Conservation (phyloP, 2,888 invertebrate genomes). For the Drosophila lutescens region DNA sequence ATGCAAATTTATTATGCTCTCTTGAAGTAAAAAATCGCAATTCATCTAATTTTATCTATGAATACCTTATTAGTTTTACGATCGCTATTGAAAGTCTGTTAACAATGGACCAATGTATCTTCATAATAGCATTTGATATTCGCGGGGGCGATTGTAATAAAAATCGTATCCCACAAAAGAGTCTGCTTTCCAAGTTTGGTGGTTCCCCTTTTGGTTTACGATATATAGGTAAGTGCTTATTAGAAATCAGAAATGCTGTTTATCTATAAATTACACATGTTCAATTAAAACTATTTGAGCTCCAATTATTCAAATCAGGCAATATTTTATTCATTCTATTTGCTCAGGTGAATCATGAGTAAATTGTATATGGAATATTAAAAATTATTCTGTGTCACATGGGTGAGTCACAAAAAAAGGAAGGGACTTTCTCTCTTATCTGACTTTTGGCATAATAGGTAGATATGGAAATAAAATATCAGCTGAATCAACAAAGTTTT, state of each 20-base stretch:
- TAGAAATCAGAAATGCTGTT: conserved; percentile 1
- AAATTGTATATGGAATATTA: neutral
- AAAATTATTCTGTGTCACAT: neutral
- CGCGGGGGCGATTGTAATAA: neutral
- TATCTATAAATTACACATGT: conserved; percentile 1
- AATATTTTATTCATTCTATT: conserved; percentile 2
- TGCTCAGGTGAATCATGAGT: conserved; percentile 2
- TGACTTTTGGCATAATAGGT: neutral
- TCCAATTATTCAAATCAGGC: conserved; percentile 6
- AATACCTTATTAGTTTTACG: neutral
- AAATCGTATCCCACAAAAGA: neutral
- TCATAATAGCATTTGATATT: neutral
- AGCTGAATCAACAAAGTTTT: neutral
- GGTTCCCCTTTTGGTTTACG: neutral
- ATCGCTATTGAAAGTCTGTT: conserved; percentile 1
- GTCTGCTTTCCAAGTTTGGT: neutral
- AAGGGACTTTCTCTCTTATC: conserved; percentile 6
- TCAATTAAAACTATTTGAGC: conserved; percentile 5
- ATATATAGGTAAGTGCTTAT: conserved; percentile 4
- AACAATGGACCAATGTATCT: conserved; percentile 2
- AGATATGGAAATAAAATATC: neutral
- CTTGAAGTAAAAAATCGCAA: neutral
- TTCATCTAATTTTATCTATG: neutral
- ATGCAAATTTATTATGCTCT: neutral
- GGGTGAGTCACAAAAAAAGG: neutral